Conservation (phyloP, 2,797 vertebrate genomes). For the Enteromius anoplus region DNA sequence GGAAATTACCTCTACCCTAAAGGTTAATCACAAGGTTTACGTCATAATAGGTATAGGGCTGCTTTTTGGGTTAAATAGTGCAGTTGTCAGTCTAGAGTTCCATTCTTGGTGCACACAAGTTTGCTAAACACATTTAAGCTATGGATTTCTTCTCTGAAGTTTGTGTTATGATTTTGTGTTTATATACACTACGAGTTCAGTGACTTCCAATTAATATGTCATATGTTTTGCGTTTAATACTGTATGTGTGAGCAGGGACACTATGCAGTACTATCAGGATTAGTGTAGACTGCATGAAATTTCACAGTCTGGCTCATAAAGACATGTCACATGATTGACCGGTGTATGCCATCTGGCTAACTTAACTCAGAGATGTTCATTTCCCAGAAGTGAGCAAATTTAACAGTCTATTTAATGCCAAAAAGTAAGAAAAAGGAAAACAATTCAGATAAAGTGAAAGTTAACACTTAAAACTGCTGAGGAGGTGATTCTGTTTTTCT, state of each 20-base stretch:
- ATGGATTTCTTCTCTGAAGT: not conserved
- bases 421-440: conserved; percentile 17
- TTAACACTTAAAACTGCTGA: conserved; percentile 3
- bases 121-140: not conserved
- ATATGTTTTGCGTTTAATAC: conserved; percentile 2
- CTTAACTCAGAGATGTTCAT: not conserved
- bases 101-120: not conserved
- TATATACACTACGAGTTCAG: not conserved
- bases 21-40: conserved; percentile 37
- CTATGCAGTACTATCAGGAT: not conserved
- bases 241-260: not conserved
- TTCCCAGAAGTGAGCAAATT: conserved; percentile 38
- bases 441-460: conserved; percentile 6
- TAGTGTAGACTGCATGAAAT: conserved; percentile 7
- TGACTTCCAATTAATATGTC: not conserved
- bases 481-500: not conserved
- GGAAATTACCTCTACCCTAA: conserved; percentile 32
- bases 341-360: conserved; percentile 2
- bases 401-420: conserved; percentile 9
- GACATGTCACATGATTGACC: not conserved
- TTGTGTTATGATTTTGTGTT: not conserved
- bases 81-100: not conserved
- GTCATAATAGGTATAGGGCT: conserved; percentile 17
- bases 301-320: not conserved
- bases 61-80: conserved; percentile 3